Conservation (phyloP, 2,888 invertebrate species). For the Elmis aenea region DNA sequence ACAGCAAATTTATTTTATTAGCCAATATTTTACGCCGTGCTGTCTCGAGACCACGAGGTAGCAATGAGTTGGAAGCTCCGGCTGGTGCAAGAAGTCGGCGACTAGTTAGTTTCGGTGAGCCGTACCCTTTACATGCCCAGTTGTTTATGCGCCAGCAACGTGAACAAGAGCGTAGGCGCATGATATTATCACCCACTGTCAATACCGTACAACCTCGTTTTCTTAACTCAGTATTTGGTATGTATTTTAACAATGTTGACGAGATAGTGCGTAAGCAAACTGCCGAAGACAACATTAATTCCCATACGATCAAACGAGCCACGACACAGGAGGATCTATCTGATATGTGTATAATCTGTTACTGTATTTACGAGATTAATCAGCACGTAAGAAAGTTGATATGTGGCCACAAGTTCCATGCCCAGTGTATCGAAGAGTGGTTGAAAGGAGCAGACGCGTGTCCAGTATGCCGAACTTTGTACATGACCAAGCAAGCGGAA, state of each 20-base stretch:
- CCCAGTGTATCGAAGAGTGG: conserved; percentile 13
- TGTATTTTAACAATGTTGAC: too few species aligned
- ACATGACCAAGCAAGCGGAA: too few species aligned
- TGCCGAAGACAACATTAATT: background rate
- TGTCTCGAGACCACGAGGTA: too few species aligned
- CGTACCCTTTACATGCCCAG: conserved; percentile 11
- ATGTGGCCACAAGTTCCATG: conserved; percentile 13
- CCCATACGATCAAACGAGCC: background rate
- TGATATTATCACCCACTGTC: background rate
- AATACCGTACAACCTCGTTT: background rate
- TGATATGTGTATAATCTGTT: conserved; percentile 10
- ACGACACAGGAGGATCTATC: conserved; percentile 2
- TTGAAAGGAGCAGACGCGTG: conserved; percentile 7
- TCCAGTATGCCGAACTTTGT: conserved; percentile 11
- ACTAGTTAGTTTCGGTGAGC: background rate
- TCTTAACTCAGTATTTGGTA: background rate
- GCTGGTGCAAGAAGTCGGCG: background rate
- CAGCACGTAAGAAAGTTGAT: conserved; percentile 4
- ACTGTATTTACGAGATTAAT: conserved; percentile 3
- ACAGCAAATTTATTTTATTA: too few species aligned
- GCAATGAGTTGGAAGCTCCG: too few species aligned
- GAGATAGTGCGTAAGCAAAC: too few species aligned
- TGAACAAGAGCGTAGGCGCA: conserved; percentile 10
- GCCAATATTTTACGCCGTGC: too few species aligned
- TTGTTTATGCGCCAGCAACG: conserved; percentile 9